A percentile compares a stretch with the other conserved stretches of the same genome.
These are phyloP conservation scores for Acleris sparsana DNA, from an alignment of 2,888 invertebrate species.

Conservation along the genomic window DNA sequence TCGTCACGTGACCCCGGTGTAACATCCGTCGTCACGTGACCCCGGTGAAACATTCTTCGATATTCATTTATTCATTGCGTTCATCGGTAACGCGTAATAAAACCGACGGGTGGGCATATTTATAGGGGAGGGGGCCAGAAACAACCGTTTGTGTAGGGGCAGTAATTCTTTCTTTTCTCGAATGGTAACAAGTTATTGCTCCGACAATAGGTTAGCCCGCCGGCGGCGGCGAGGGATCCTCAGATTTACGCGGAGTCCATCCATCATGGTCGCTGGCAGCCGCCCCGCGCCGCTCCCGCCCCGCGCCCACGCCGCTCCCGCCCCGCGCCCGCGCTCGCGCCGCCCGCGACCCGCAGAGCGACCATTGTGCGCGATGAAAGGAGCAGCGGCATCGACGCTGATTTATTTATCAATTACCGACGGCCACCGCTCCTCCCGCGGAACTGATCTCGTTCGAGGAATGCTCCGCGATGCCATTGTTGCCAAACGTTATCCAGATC, in stretches of 20 bases:
- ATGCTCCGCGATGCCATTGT: background rate
- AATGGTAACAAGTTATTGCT: background rate
- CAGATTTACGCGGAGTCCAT: conserved; percentile 9
- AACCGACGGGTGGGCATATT: too few relatives aligned
- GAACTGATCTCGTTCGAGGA: background rate
- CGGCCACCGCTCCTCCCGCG: background rate
- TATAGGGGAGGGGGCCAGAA: too few relatives aligned
- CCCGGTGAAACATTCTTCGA: too few relatives aligned
- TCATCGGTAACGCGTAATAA: too few relatives aligned
- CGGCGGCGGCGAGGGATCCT: background rate
- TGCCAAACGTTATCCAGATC: too few relatives aligned
- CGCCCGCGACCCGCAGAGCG: background rate
- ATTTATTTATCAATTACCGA: conserved; percentile 32
- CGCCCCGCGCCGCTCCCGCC: background rate
- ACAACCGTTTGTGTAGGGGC: background rate
- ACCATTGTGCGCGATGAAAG: conserved; percentile 23
- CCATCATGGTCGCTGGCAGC: conserved; percentile 17
- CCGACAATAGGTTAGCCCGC: background rate
- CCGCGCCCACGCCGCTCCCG: too few relatives aligned
- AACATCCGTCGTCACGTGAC: too few relatives aligned
- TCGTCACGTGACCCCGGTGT: too few relatives aligned
- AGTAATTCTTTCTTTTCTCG: background rate
- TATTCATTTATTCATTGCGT: too few relatives aligned
- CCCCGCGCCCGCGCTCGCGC: background rate
- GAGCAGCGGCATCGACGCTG: conserved; percentile 15